A percentile compares a stretch with the other conserved stretches of the same genome.
Evolutionary conservation across 2,113 vertebrate genomes (phyloP).

Genomic region (Loxodonta africana): DNA sequence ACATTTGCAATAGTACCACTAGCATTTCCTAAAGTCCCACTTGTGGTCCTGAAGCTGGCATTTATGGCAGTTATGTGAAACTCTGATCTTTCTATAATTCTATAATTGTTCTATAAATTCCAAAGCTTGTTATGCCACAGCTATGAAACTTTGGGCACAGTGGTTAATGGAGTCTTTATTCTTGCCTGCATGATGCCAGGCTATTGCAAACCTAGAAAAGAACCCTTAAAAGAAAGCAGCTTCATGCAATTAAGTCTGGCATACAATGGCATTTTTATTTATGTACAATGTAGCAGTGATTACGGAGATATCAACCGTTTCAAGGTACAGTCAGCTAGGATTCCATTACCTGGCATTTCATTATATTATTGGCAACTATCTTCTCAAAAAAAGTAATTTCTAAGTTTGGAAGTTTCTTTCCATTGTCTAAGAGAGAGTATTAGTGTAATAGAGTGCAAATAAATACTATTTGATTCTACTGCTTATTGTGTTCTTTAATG

Average conservation of each 20-base stretch:
- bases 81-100: slow-evolving; percentile 85
- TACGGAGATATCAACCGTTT: slow-evolving; percentile 53
- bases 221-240: slow-evolving; percentile 84
- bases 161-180: slow-evolving; percentile 81
- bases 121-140: slow-evolving; percentile 78
- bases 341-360: slow-evolving; percentile 53
- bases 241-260: slow-evolving; percentile 11
- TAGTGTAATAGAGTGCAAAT: background rate
- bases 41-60: slow-evolving; percentile 75
- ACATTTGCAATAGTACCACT: background rate
- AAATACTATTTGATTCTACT: background rate
- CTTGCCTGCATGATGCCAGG: slow-evolving; percentile 82
- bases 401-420: background rate
- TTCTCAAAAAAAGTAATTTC: background rate
- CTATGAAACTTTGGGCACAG: slow-evolving; percentile 84
- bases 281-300: slow-evolving; percentile 43
- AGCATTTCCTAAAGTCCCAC: slow-evolving; percentile 76
- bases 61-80: slow-evolving; percentile 78
- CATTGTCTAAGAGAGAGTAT: background rate
- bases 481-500: background rate
- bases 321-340: background rate
- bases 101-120: slow-evolving; percentile 86
- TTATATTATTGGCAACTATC: background rate
- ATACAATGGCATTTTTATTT: slow-evolving; percentile 56
- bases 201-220: slow-evolving; percentile 77